Evolutionary conservation across 2,888 invertebrate species (phyloP), one percentile per base, ranked within the genome.

Genomic region (Drosophila melanosoma): DNA sequence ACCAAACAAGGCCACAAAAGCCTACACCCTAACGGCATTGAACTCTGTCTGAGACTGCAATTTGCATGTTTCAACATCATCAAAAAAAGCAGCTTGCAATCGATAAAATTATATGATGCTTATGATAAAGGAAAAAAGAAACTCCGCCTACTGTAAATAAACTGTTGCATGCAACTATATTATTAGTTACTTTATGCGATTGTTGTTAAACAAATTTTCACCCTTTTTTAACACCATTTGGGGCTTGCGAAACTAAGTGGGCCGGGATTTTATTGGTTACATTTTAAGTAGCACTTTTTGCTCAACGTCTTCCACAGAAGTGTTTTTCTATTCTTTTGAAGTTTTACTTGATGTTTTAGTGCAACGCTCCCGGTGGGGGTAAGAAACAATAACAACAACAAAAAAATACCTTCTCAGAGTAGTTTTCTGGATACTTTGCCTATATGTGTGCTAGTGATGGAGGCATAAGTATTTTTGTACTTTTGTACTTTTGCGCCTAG

Each of bases 1-100:
- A 61, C 66, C 29, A 29, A 29, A 51, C 48, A 59, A 62, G 78
- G 17, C 32, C 29, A 54, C 42, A 57, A 53, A 29, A 23, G 54
- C 36, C 23, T 10, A 35, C 52, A 56, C 11, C 62, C 17, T 54
- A 49, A 77, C 86, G 89, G 81, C 89, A 86, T 86, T 83, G 81
- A 81, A 86, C 82, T 73, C 82, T n/a, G 53, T 11, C 56, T 33
- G 32, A 2, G 53, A 17, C n/a, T 11, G 45, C 45, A 48, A 20
- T 36, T 36, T 35, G 26, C 20, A 33, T 57, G 57, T 40, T 26
- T 7, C 7, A 29, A n/a, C 36, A 26, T 26, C 56, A n/a, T 15
- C 4, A 56, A 38, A 23, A 54, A 26, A 36, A 17, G 54, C 11
- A 49, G 26, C 1, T 10, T 26, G 62, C 32, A n/a, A 33, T 61